A percentile compares a stretch with the other conserved stretches of the same genome.
phyloP scores from a whole-genome alignment of 2,797 vertebrate genomes.

The Anas capensis region DNA sequence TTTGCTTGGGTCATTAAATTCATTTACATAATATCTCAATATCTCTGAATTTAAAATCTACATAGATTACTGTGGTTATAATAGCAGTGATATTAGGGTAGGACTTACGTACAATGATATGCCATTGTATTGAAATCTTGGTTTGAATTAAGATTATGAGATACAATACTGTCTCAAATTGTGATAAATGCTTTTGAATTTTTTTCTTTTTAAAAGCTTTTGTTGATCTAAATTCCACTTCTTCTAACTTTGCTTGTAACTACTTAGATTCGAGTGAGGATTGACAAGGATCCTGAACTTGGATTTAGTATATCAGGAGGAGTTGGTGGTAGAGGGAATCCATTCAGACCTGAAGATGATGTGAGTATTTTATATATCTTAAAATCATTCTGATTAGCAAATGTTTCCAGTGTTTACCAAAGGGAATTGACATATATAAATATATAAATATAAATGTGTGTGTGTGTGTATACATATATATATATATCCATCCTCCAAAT shows the following conservation, averaged over 20 bases:
- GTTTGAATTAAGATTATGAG: not conserved
- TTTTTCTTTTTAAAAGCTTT: not conserved
- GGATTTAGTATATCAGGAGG: slow-evolving; percentile 99
- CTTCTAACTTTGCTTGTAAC: slow-evolving; percentile 31
- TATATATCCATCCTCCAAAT: not conserved
- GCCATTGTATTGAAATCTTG: not conserved
- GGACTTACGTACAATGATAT: not conserved
- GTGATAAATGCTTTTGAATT: not conserved
- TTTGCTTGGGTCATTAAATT: not conserved
- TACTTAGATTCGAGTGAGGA: slow-evolving; percentile 91
- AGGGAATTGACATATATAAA: not conserved
- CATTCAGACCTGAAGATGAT: slow-evolving; percentile 96
- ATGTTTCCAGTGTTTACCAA: not conserved
- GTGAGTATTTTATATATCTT: slow-evolving; percentile 79
- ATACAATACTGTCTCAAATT: not conserved
- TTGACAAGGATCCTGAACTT: slow-evolving; percentile 98
- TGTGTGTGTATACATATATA: no score
- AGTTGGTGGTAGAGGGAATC: slow-evolving; percentile 95
- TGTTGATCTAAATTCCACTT: not conserved
- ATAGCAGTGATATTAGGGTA: not conserved
- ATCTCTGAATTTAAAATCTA: not conserved
- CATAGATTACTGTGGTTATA: not conserved
- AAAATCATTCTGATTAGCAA: not conserved
- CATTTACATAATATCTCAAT: not conserved
- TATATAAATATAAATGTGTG: no score